A percentile compares a stretch with the other conserved stretches of the same genome.
Conservation (phyloP, 2,113 vertebrate species). For the Hucho hucho region DNA sequence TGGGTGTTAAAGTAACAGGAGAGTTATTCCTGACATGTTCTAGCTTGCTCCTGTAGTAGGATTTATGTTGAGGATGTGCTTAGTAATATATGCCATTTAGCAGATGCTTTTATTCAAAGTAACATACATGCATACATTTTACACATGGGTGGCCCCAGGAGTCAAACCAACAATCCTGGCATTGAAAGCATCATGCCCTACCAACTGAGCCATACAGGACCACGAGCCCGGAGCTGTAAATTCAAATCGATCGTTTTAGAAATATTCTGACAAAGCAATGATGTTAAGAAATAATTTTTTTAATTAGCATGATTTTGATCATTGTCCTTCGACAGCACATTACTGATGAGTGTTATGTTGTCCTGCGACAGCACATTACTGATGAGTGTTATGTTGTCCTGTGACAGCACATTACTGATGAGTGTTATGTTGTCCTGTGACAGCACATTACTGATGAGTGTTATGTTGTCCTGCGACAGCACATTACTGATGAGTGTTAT, state of each 20-base stretch:
- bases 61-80: background rate
- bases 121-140: too few species aligned
- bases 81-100: too few species aligned
- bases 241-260: background rate
- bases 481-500: background rate
- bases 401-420: background rate
- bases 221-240: background rate
- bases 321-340: background rate
- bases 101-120: too few species aligned
- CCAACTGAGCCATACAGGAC: too few species aligned
- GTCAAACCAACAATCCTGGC: too few species aligned
- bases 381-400: background rate
- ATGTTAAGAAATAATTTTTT: background rate
- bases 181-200: too few species aligned
- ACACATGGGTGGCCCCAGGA: too few species aligned
- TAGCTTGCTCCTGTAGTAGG: background rate
- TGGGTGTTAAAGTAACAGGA: background rate
- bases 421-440: too few species aligned
- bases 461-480: background rate
- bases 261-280: background rate
- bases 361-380: too few species aligned
- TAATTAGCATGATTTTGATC: background rate
- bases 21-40: background rate
- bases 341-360: background rate
- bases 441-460: background rate